Conservation (phyloP, 2,113 vertebrate species). For the Morone saxatilis region DNA sequence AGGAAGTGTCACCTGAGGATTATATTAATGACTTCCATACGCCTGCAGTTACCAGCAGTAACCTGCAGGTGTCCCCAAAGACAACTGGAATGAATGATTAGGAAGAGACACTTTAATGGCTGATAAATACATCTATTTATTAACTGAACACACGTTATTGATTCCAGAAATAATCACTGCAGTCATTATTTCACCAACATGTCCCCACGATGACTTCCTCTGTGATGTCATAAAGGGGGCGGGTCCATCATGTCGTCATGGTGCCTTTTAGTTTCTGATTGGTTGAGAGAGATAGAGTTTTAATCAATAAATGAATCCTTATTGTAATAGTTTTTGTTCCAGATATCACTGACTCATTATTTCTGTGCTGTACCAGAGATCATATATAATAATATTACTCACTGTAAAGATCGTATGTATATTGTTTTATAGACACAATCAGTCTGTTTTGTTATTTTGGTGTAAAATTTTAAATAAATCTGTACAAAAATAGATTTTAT, state of each 20-base stretch:
- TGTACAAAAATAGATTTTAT: slow-evolving; percentile 37
- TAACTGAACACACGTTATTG: not conserved
- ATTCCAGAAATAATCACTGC: not conserved
- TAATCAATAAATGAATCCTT: not conserved
- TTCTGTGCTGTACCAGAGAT: not conserved
- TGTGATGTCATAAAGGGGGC: slow-evolving; percentile 3
- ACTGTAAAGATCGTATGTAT: not conserved
- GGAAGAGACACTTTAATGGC: not conserved
- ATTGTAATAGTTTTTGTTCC: not conserved
- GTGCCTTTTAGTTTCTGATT: slow-evolving; percentile 9
- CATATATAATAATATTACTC: too few relatives aligned
- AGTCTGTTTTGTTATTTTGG: not conserved
- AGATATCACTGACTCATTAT: not conserved
- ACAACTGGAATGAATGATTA: not conserved
- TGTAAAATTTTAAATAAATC: slow-evolving; percentile 26
- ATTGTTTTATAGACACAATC: slow-evolving; percentile 24
- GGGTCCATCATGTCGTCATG: not conserved
- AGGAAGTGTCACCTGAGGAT: not conserved
- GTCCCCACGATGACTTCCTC: not conserved
- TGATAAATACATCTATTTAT: not conserved
- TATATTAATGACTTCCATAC: not conserved
- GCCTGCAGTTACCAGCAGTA: not conserved
- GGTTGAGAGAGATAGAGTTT: not conserved
- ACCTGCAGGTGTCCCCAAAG: not conserved
- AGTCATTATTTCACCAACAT: not conserved